Percentiles rank a stretch among this genome's conserved stretches.
phyloP scores from a whole-genome alignment of 2,888 invertebrate species.

The Eugnorisma glareosa region DNA sequence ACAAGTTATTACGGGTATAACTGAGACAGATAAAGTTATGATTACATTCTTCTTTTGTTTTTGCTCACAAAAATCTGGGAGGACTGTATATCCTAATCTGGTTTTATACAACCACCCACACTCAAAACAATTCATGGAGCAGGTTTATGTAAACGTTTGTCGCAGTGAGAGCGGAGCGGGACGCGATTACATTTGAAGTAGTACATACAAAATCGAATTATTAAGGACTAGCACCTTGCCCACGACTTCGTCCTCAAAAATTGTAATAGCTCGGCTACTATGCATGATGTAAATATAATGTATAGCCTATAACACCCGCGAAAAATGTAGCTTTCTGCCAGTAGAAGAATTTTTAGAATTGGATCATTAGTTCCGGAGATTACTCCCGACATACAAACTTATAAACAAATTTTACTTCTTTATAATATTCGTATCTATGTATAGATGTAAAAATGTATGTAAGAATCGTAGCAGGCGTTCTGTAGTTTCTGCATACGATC shows the following conservation, averaged over 20 bases:
- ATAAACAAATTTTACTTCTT: too few relatives aligned
- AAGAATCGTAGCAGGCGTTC: background rate
- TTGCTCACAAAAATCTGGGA: slow-evolving; percentile 16
- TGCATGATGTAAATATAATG: too few relatives aligned
- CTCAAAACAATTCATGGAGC: slow-evolving; percentile 29
- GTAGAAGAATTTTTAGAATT: too few relatives aligned
- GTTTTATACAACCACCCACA: slow-evolving; percentile 19
- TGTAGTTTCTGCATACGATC: background rate
- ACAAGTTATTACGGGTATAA: slow-evolving; percentile 13
- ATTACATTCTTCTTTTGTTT: slow-evolving; percentile 28
- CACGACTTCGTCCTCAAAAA: too few relatives aligned
- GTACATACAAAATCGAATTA: background rate
- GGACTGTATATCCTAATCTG: slow-evolving; percentile 41
- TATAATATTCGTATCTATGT: too few relatives aligned
- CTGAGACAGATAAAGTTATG: slow-evolving; percentile 27
- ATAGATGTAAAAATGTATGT: background rate
- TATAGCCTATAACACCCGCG: too few relatives aligned
- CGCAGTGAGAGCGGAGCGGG: background rate
- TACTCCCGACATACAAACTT: too few relatives aligned
- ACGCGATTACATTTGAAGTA: background rate
- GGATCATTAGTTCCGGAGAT: too few relatives aligned
- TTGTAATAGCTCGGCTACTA: too few relatives aligned
- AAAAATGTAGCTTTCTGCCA: too few relatives aligned
- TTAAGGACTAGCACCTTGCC: background rate
- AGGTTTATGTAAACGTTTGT: background rate